phyloP scores from a whole-genome alignment of 1,140 invertebrate genomes.

The Penaeus chinensis region DNA sequence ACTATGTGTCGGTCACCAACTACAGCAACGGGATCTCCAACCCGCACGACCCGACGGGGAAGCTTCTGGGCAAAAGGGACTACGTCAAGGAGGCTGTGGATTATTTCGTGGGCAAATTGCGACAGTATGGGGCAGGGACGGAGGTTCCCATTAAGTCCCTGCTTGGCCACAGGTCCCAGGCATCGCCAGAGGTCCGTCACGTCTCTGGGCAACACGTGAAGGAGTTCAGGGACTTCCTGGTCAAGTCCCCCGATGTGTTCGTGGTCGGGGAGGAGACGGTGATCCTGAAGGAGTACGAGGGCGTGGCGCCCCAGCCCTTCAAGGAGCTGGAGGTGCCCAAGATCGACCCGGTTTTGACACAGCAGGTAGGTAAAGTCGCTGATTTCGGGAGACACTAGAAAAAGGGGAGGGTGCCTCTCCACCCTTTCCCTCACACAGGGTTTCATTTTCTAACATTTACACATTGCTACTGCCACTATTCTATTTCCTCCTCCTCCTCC shows the following conservation, averaged over 20 bases:
- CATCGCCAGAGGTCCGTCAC: slow-evolving; percentile 93
- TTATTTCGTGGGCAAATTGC: slow-evolving; percentile 91
- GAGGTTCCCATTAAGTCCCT: slow-evolving; percentile 92
- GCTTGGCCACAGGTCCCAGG: slow-evolving; percentile 91
- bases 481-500: too few species aligned
- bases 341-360: slow-evolving; percentile 84
- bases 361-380: slow-evolving; percentile 70
- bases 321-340: slow-evolving; percentile 66
- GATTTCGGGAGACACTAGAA: too few species aligned
- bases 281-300: slow-evolving; percentile 74
- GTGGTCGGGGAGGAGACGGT: slow-evolving; percentile 88
- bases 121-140: slow-evolving; percentile 88
- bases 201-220: slow-evolving; percentile 93
- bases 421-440: too few species aligned
- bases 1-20: slow-evolving; percentile 89
- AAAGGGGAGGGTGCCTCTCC: too few species aligned
- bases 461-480: too few species aligned
- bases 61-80: slow-evolving; percentile 77
- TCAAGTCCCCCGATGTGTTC: slow-evolving; percentile 87
- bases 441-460: too few species aligned
- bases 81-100: slow-evolving; percentile 93
- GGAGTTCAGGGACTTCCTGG: slow-evolving; percentile 92
- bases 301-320: slow-evolving; percentile 60
- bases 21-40: slow-evolving; percentile 66
- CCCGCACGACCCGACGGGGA: slow-evolving; percentile 68